Base-by-base conservation (phyloP, 2,888 invertebrate genomes). In the Cheilosia vulpina region DNA sequence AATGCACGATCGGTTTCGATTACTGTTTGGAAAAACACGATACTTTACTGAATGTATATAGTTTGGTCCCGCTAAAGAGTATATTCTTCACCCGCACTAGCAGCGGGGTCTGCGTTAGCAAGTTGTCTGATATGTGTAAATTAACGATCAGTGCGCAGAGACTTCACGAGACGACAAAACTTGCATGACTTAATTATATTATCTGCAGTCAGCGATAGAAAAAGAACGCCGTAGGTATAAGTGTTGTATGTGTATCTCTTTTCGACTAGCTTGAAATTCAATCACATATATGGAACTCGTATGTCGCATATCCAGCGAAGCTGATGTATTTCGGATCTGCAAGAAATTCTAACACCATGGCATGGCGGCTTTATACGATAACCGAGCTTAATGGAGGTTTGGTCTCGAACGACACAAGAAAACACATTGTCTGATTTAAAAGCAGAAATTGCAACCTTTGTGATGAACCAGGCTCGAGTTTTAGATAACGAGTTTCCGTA, bases 91-190 rank as follows among this genome's bases (percentile, higher is more conserved):
- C 53, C 71, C 55, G 52, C 65, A 75, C 65, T 53, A 52, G 57
- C 65, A 65, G 17, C 62, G 52, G 57, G 43, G 69, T 71, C 79
- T 69, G 53, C 71, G 69, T 60, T 60, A 71, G 65, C 24, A 79
- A 84, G 45, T 62, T 62, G 58, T 75, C 45, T 79, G 79, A 71
- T 41, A 52, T 57, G 53, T 43, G 50, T 24, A 69, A 71, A 24
- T 66, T 34, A 66, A 15, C 75, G 15, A 75, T 41, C 45, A 34
- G 41, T 58, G 58, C 21, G 58, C 17, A 41, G 53, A 82, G 66
- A 72, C 72, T 72, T 82, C 47, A 82, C 71, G 71, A 77, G 71
- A 62, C 66, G 60, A 66, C 77, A 66, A 66, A 55, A 82, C 76
- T 77, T 82, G 45, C 65, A 65, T 45, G 60, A 66, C 52, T 50